Conservation (phyloP, 2,113 vertebrate genomes). For the Ranitomeya imitator region DNA sequence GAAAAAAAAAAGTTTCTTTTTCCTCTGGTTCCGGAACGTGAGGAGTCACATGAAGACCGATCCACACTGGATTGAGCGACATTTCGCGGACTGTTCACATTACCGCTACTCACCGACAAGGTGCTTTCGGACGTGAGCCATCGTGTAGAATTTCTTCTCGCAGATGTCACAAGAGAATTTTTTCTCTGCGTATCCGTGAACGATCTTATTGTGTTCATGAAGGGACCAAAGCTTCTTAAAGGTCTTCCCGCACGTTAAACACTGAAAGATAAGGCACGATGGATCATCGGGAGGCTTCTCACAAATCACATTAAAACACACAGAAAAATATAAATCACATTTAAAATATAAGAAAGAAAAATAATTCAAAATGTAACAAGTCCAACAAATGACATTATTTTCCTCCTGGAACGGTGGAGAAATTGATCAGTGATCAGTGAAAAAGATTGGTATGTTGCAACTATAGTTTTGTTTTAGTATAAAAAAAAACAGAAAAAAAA, state of each 20-base stretch:
- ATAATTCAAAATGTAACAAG: too few relatives aligned
- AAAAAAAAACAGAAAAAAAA: too few relatives aligned
- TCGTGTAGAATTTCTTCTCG: slow-evolving; percentile 96
- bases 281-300: neutral
- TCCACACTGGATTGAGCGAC: neutral
- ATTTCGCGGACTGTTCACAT: neutral
- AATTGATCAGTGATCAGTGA: too few relatives aligned
- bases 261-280: slow-evolving; percentile 71
- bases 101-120: slow-evolving; percentile 89
- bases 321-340: too few relatives aligned
- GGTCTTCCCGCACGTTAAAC: slow-evolving; percentile 89
- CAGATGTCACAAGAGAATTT: slow-evolving; percentile 96
- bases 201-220: slow-evolving; percentile 93
- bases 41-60: neutral
- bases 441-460: too few relatives aligned
- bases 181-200: slow-evolving; percentile 91
- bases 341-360: too few relatives aligned
- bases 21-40: too few relatives aligned
- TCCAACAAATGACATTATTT: too few relatives aligned
- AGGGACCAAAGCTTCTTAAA: slow-evolving; percentile 97
- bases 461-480: too few relatives aligned
- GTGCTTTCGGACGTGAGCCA: slow-evolving; percentile 97
- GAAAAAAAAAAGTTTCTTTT: too few relatives aligned
- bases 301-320: too few relatives aligned
- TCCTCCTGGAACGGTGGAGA: too few relatives aligned